Base-by-base conservation (phyloP, 2,797 vertebrate species). In the Danio albolineatus region DNA sequence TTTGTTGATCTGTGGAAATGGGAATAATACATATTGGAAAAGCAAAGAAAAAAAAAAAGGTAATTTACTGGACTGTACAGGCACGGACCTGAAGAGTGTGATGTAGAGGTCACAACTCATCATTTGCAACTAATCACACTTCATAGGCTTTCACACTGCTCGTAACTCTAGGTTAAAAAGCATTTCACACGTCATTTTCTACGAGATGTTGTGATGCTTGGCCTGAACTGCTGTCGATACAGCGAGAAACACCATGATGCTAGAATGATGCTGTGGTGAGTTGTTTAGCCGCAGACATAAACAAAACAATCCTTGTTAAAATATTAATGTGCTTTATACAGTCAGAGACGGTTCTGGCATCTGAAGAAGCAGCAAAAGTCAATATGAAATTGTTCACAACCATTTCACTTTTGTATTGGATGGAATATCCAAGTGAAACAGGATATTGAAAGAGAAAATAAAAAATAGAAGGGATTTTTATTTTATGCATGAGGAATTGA, bases 291-390 rank as follows among this genome's bases (percentile, higher is more conserved):
- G 46, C 9, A 73, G 41, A 60, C 8, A 48, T 67, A 67, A 72
- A 72, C 51, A 56, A 73, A 73, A 73, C 71, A 73, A 57, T 21
- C 73, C 41, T 44, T 3, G 19, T 57, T 60, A 7, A 73, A 73
- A 36, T 73, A 73, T 73, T 59, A 10, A 54, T 9, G 39, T 4
- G 16, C 51, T 56, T 54, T 54, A 12, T 19, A 53, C 36, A 41
- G 67, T 71, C 16, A 12, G 21, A 70, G 48, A 38, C 14, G 16
- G 6, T 70, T 53, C n/a, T 8, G n/a, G 48, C 48, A 51, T 70
- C 16, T 17, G 14, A 53, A 16, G 66, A 51, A 6, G 21, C 13
- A 36, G 14, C 2, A 51, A 51, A 69, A 38, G 7, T 69, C 65
- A 65, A 65, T 46, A 51, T 51, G 48, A 51, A 51, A 51, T 8